Evolutionary conservation across 2,113 vertebrate species (phyloP).

Genomic region (Sceloporus tristichus): DNA sequence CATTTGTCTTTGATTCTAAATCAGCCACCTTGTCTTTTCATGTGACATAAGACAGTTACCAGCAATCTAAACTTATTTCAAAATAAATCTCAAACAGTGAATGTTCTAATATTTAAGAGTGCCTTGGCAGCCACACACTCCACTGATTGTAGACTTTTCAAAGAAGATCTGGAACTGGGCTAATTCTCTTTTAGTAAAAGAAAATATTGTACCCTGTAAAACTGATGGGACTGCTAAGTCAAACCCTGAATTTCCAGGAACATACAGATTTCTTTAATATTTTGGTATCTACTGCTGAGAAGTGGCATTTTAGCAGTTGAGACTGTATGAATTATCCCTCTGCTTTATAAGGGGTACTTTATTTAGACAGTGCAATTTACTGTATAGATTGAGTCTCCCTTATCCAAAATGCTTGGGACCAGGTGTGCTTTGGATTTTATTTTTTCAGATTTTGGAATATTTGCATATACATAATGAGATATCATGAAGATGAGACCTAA

Average conservation of each 20-base stretch:
- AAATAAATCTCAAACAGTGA: background rate
- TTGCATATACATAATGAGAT: no score
- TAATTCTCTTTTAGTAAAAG: background rate
- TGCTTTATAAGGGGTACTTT: no score
- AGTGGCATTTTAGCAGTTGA: no score
- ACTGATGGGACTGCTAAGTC: background rate
- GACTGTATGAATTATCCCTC: no score
- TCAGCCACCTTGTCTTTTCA: background rate
- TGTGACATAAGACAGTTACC: background rate
- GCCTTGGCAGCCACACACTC: background rate
- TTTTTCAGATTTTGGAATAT: no score
- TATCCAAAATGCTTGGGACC: no score
- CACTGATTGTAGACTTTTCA: background rate
- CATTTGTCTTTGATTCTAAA: background rate
- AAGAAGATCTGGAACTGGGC: background rate
- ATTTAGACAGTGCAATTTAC: no score
- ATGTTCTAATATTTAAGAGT: slow-evolving; percentile 1
- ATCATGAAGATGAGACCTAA: no score
- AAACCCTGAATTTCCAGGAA: background rate
- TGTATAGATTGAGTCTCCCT: no score
- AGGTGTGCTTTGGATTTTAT: no score
- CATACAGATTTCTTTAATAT: background rate
- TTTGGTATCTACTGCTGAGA: background rate
- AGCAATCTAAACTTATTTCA: background rate
- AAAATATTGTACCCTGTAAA: background rate